Base-by-base conservation (phyloP, 2,888 invertebrate species). In the Idaea straminata region DNA sequence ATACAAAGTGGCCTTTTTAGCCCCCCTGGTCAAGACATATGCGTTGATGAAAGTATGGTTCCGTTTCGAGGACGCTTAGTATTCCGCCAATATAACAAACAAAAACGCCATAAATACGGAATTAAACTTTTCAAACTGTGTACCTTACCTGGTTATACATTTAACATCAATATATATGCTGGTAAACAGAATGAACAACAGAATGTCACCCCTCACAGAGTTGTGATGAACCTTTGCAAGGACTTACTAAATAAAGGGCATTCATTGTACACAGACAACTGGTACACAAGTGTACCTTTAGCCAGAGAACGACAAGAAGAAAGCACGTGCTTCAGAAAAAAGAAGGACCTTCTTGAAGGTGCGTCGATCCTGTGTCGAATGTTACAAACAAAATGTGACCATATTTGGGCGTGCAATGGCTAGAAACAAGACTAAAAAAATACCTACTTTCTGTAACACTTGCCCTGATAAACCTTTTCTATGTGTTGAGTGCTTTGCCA, bases 121-220 rank as follows among this genome's bases (percentile, higher is more conserved):
- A 76, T 79, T 3, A 80, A 81, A 64, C 58, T 70, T 10, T 81
- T 83, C 64, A 83, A 84, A 74, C 25, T 80, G 7, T 80, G 79
- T 62, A 72, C 72, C 4, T 0, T 69, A 47, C 79, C 79, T 5
- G 80, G 80, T 5, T 82, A 82, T 71, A 80, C 79, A 15, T 71
- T 57, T 62, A 77, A 77, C 69, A 15, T 80, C 16, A 59, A 71
- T 35, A 35, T 80, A 36, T 79, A 80, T 72, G 72, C 69, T 60
- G 75, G 78, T 34, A 81, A 77, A 74, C 62, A 69, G 68, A 68
- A 77, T 47, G 76, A 78, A 62, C 47, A 62, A 34, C 67, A 69
- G 5, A 75, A 79, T 74, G 72, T 69, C 38, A 77, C 74, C 7
- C 77, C 80, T 59, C 65, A 72, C 13, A 76, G 71, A 47, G 74